Evolutionary conservation across 2,888 invertebrate species (phyloP), one percentile per base, ranked within the genome.

Genomic region (Philhelius pedissequus): DNA sequence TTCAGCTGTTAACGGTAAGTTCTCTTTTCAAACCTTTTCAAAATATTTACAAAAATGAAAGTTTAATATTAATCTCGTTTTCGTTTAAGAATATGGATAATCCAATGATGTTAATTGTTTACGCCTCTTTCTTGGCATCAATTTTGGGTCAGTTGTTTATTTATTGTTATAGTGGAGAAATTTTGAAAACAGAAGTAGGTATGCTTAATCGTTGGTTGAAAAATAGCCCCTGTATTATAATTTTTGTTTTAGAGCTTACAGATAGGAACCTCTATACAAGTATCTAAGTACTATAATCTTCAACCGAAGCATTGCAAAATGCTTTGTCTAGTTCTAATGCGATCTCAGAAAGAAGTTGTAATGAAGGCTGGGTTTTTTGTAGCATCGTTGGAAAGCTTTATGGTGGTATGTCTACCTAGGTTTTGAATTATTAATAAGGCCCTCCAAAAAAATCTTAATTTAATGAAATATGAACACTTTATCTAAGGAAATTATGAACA

Each of bases 121-220:
- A 90, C 62, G 86, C 88, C 7, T 87, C 89, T 1, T 90, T 91
- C 76, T 86, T 90, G 3, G 73, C 78, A 3, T 88, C 90, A 3
- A 90, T 90, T 35, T 86, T 91, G 87, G 58, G 91, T 77, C 90
- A 90, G 80, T 86, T 90, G 5, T 88, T 90, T 20, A 89, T 90
- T 11, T 90, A 91, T 66, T 91, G 91, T 60, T 90, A 90, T 64
- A 90, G 90, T 15, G 90, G 91, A 0, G 91, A 90, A 71, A 89
- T 91, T 18, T 87, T 90, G 6, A 90, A 89, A 87, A 77, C 87
- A 5, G 91, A 91, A 89, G 90, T 87, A 82, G 38, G 86, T n/a
- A n/a, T n/a, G n/a, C n/a, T n/a, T n/a, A n/a, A n/a, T n/a, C n/a
- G n/a, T n/a, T n/a, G n/a, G n/a, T n/a, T n/a, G n/a, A n/a, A n/a